These are phyloP conservation scores for Brachyptera risi DNA, from an alignment of 2,888 invertebrate species.

Conservation along the genomic window DNA sequence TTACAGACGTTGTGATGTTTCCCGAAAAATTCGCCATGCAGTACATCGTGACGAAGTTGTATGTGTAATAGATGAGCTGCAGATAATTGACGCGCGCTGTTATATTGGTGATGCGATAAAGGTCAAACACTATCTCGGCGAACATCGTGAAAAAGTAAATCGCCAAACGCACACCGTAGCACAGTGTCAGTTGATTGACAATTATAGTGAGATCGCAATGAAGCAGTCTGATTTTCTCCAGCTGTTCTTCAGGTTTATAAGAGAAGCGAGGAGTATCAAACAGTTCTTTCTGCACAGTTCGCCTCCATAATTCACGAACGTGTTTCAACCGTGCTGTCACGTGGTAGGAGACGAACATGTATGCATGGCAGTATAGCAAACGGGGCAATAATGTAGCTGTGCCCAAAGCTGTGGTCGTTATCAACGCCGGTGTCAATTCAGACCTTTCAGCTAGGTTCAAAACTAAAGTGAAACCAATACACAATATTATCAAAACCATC, in stretches of 20 bases:
- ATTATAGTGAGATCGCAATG: too few relatives aligned
- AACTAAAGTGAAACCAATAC: too few relatives aligned
- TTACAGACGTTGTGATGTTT: neutral
- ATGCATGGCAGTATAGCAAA: neutral
- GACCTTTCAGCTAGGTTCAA: too few relatives aligned
- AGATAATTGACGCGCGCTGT: neutral
- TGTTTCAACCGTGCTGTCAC: too few relatives aligned
- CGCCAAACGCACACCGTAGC: conserved; percentile 7
- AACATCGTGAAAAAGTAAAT: neutral
- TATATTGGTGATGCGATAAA: neutral
- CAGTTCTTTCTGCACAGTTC: too few relatives aligned
- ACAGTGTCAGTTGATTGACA: neutral
- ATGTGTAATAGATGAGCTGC: neutral
- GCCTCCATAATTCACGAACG: too few relatives aligned
- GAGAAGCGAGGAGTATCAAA: too few relatives aligned
- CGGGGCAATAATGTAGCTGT: neutral
- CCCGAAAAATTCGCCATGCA: neutral
- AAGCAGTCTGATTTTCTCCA: too few relatives aligned
- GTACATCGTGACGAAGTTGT: neutral
- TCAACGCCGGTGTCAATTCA: neutral
- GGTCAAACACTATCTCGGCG: conserved; percentile 7
- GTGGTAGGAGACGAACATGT: neutral
- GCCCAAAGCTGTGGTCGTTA: neutral
- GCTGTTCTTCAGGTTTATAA: too few relatives aligned
- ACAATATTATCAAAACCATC: too few relatives aligned